Evolutionary conservation across 2,888 invertebrate species (phyloP).

Genomic region (Cremastinae sp.): DNA sequence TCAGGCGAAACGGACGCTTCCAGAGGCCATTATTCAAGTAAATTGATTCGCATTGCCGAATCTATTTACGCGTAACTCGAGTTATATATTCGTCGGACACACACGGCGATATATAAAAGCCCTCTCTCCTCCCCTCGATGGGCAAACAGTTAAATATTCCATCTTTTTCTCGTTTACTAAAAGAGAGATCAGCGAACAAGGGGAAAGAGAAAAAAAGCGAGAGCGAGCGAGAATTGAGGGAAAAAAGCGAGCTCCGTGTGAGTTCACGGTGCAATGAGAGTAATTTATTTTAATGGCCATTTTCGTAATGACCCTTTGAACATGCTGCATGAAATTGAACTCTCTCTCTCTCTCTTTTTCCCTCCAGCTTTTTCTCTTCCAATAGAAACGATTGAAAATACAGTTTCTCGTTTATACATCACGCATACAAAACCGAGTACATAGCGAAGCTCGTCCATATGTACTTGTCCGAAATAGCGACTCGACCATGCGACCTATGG

Average conservation of each 20-base stretch:
- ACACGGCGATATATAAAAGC: constrained; percentile 43
- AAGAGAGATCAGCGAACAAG: background rate
- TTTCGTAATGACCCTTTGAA: constrained; percentile 78
- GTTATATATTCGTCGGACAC: constrained; percentile 47
- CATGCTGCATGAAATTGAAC: constrained; percentile 66
- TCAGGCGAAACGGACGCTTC: constrained; percentile 34
- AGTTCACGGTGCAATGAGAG: constrained; percentile 68
- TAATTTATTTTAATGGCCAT: constrained; percentile 79
- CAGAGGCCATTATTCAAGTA: constrained; percentile 72
- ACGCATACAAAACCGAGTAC: constrained; percentile 28
- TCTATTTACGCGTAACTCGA: constrained; percentile 69
- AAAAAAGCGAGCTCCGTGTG: constrained; percentile 10
- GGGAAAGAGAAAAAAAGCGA: constrained; percentile 31
- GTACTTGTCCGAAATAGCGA: constrained; percentile 40
- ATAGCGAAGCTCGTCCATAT: constrained; percentile 20
- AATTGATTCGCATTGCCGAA: constrained; percentile 74
- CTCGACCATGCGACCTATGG: constrained; percentile 8
- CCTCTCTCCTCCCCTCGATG: background rate
- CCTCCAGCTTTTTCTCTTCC: constrained; percentile 17
- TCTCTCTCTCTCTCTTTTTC: constrained; percentile 39
- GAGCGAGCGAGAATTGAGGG: constrained; percentile 27
- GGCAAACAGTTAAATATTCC: constrained; percentile 10
- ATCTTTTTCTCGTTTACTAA: constrained; percentile 21
- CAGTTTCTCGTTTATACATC: constrained; percentile 27
- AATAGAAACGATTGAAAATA: constrained; percentile 56